Evolutionary conservation across 2,113 vertebrate genomes (phyloP), one percentile per base, ranked within the genome.

Genomic region (Romanogobio albipinnatus): DNA sequence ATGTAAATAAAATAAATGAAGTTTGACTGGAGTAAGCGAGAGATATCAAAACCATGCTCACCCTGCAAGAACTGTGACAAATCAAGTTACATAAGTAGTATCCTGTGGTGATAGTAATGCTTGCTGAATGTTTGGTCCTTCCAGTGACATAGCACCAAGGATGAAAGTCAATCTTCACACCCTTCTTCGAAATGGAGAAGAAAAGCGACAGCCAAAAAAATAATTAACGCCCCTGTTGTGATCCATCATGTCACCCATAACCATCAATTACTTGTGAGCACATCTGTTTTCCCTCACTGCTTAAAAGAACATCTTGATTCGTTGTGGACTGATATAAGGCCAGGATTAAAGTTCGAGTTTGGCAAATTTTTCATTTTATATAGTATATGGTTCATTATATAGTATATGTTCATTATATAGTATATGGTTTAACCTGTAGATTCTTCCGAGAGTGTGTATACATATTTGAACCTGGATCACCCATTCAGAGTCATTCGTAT

Each of bases 141-240:
- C 56, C 11, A n/a, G 29, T 83, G 51, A 29, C 53, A 64, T 77
- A 49, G 78, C 74, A 85, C 84, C 74, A 87, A 76, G 36, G 62
- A 22, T 68, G 51, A 64, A 84, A 39, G 77, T 82, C 74, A 76
- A 70, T 76, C 62, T 79, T 79, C 39, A 86, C 74, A 79, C 74
- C 33, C 80, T 64, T 39, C 53, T 58, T 58, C 24, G 36, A 73
- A 82, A 70, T 15, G n/a, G 45, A 75, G 76, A 80, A 33, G 80
- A 45, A 84, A 59, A 68, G 36, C 8, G 64, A 88, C 80, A 85
- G 87, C 83, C 61, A 68, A 82, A 51, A 85, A 77, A 87, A 87
- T 87, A 87, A 85, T 84, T 70, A 85, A 85, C 56, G 22, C 49
- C 78, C 77, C 59, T 70, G 29, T 70, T 75, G 75, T 78, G 81